Conservation (phyloP, 2,113 vertebrate species). For the Esox niger region DNA sequence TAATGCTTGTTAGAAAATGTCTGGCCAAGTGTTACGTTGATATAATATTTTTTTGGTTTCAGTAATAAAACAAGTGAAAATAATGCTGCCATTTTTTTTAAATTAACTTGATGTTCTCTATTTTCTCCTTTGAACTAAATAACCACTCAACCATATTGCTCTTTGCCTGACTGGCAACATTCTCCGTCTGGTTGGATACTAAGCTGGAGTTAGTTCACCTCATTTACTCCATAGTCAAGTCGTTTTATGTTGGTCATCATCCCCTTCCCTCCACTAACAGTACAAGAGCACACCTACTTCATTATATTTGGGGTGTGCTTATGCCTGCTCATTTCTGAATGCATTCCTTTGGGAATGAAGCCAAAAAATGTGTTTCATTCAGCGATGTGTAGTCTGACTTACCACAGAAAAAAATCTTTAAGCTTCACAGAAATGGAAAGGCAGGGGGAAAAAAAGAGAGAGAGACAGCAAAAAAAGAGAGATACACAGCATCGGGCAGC, state of each 20-base stretch:
- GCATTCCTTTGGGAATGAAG: conserved; percentile 1
- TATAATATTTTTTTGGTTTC: too few relatives aligned
- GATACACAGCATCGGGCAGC: conserved; percentile 71
- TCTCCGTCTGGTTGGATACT: conserved; percentile 50
- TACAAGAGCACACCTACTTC: neutral
- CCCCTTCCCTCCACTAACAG: neutral
- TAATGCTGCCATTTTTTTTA: too few relatives aligned
- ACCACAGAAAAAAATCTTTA: conserved; percentile 10
- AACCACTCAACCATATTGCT: conserved; percentile 53
- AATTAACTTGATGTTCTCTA: too few relatives aligned
- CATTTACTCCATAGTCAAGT: conserved; percentile 42
- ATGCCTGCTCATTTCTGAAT: conserved; percentile 8
- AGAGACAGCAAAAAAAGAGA: conserved; percentile 25
- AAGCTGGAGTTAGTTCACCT: conserved; percentile 44
- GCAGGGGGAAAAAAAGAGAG: conserved; percentile 28
- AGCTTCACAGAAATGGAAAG: conserved; percentile 2
- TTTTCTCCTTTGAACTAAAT: conserved; percentile 52
- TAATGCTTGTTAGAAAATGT: too few relatives aligned
- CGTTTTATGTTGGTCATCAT: neutral
- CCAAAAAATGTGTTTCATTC: conserved; percentile 15
- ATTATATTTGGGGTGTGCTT: neutral
- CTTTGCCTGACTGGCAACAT: conserved; percentile 54
- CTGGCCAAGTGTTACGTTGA: too few relatives aligned
- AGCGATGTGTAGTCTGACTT: conserved; percentile 1
- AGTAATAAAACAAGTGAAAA: too few relatives aligned